These are phyloP conservation scores for Nycticorax nycticorax DNA, from an alignment of 2,113 vertebrate species.

Conservation along the genomic window DNA sequence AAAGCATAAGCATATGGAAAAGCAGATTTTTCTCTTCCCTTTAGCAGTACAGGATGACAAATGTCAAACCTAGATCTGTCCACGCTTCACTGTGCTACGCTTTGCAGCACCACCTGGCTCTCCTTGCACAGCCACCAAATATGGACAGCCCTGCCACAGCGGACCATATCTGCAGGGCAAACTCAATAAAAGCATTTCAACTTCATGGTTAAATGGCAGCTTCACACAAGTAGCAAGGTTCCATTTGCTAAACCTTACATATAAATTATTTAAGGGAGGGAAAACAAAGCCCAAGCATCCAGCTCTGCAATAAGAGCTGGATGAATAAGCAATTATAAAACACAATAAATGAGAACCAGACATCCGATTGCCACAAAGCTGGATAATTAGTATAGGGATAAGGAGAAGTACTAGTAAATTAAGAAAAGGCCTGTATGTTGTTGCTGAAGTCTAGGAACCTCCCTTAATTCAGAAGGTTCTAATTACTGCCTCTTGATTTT, in stretches of 20 bases:
- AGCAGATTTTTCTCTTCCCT: conserved; percentile 98
- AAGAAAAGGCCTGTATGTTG: not conserved
- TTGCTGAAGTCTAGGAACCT: not conserved
- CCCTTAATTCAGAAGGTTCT: not conserved
- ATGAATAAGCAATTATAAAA: conserved; percentile 5
- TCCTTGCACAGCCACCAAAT: conserved; percentile 95
- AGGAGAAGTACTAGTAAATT: not conserved
- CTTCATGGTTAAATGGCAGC: conserved; percentile 79
- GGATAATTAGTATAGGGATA: not conserved
- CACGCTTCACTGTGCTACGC: conserved; percentile 94
- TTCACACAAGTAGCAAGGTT: conserved; percentile 83
- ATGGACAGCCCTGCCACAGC: conserved; percentile 89
- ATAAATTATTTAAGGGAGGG: conserved; percentile 32
- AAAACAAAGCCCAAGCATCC: conserved; percentile 39
- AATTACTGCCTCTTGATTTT: not conserved
- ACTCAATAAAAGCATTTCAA: conserved; percentile 79
- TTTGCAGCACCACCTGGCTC: conserved; percentile 98
- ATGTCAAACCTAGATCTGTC: conserved; percentile 86
- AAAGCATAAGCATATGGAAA: conserved; percentile 99
- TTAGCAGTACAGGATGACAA: conserved; percentile 90
- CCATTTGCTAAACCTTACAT: conserved; percentile 71
- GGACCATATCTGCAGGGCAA: conserved; percentile 87
- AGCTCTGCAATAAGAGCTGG: conserved; percentile 6
- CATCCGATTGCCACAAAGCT: not conserved
- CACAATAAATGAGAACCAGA: conserved; percentile 22